Evolutionary conservation across 2,113 vertebrate genomes (phyloP), one percentile per base, ranked within the genome.

Genomic region (Ochotona princeps): DNA sequence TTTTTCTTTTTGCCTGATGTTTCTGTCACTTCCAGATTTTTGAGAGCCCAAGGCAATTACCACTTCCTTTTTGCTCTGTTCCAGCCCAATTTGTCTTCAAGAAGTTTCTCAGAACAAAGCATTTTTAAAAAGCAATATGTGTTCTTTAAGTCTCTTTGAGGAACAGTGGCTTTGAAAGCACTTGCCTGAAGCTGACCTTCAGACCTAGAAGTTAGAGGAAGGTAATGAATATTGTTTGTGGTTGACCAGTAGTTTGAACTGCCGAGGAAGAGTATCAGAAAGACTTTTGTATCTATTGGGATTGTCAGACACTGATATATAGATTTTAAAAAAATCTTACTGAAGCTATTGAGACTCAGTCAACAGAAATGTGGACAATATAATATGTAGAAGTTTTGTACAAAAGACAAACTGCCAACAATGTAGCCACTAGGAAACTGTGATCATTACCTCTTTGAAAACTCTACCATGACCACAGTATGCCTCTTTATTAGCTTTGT

Each of bases 401-500:
- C 80, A 95, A 95, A 54, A 97, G 95, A 97, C 97, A 96, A 97
- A 92, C 92, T 96, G 90, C 89, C 91, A 93, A 95, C 97, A 84
- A 95, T 74, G 70, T 75, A 90, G 96, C 91, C 83, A 95, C 73
- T 70, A 93, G 65, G 80, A 97, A 97, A 79, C 82, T 87, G 94
- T 94, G 80, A 97, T 97, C 86, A 97, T 97, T 96, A 89, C 92
- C 90, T 96, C 89, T 95, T 93, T 94, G 96, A 96, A 97, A 97
- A 96, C 87, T 97, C 96, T 96, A 82, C 93, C 94, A 94, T 96
- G 96, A 97, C 92, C 80, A 89, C 23, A 96, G 61, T 85, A 84
- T 96, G 94, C 90, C 94, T 97, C 97, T 97, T 96, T 97, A 97
- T 97, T 97, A 97, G 92, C 83, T 97, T 92, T 91, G 96, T 96